These are phyloP conservation scores for Nipponia nippon DNA, from an alignment of 2,113 vertebrate genomes.

Conservation along the genomic window DNA sequence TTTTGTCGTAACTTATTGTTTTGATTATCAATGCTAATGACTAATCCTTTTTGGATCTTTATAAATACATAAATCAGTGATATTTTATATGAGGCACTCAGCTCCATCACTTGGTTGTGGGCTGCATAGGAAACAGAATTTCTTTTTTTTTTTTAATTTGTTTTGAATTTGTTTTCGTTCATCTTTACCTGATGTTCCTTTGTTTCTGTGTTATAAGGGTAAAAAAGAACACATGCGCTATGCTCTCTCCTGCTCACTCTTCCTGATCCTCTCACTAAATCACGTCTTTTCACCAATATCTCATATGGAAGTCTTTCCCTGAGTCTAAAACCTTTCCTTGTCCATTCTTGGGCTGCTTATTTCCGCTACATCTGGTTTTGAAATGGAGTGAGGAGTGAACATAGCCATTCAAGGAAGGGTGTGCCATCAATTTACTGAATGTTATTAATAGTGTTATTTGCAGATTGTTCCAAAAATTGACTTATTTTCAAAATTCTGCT, in stretches of 20 bases:
- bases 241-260: background rate
- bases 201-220: conserved; percentile 2
- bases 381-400: conserved; percentile 26
- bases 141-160: background rate
- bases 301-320: conserved; percentile 31
- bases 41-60: background rate
- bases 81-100: background rate
- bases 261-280: conserved; percentile 24
- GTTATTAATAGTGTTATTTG: conserved; percentile 5
- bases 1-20: conserved; percentile 2
- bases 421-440: conserved; percentile 24
- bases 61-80: background rate
- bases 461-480: conserved; percentile 5
- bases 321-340: background rate
- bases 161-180: conserved; percentile 32
- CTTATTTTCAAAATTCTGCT: conserved; percentile 31
- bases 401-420: background rate
- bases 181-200: conserved; percentile 23
- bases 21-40: background rate
- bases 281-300: conserved; percentile 26
- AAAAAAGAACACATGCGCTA: background rate
- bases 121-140: background rate
- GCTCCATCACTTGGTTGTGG: background rate
- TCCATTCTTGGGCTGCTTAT: background rate
- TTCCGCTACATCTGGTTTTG: conserved; percentile 43